Base-by-base conservation (phyloP, 2,113 vertebrate genomes). In the Elanus axillaris region DNA sequence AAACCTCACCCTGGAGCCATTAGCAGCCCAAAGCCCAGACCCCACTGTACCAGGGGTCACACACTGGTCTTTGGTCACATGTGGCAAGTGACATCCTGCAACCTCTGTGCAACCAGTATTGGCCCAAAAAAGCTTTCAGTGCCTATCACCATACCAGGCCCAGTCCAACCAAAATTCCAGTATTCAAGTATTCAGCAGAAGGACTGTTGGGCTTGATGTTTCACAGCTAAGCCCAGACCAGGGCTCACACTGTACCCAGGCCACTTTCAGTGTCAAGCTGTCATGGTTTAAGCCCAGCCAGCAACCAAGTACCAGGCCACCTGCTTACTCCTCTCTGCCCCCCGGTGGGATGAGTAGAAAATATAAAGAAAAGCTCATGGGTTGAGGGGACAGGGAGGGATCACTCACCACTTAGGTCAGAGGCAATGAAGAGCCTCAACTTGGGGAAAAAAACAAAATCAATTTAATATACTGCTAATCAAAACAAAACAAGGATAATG, bases 81-180 rank as follows among this genome's bases (percentile, higher is more conserved):
- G 27, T 36, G 45, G 13, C 0, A 0, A 83, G 22, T 10, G 12
- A n/a, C 25, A 8, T 9, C 52, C 32, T 47, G 38, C 38, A 83
- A 62, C 50, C 63, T 69, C 31, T 66, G 16, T 13, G 20, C 52
- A 85, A 50, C 7, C 16, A 45, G 17, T 31, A 76, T 3, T 4
- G 2, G 40, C 50, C 34, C 36, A 34, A 86, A 85, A 15, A 75
- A 63, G 13, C 32, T 66, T 72, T 71, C 2, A 0, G 13, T 40
- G 63, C 47, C 15, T 4, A n/a, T 27, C 6, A 1, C 19, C 5
- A 11, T 67, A 32, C 16, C 16, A 84, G 7, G n/a, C n/a, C 18
- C 42, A 88, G 42, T 31, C 29, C 38, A 84, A 58, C n/a, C 50
- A 80, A 81, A 83, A 83, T 23, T 7, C 20, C 42, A 77, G 3